Evolutionary conservation across 2,113 vertebrate species (phyloP).

Genomic region (Amblyopsis rosae): DNA sequence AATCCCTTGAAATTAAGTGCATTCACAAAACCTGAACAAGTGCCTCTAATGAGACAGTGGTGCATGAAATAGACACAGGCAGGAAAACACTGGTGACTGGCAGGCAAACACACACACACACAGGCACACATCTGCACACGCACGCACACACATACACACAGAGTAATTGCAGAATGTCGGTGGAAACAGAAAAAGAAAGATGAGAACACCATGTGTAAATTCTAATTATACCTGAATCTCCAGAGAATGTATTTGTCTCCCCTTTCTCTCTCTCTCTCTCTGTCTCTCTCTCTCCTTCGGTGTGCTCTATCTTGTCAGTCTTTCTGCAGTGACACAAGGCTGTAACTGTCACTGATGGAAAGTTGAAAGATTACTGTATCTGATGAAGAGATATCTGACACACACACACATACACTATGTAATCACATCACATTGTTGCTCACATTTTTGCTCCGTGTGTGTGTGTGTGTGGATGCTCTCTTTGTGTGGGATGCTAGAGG

Average conservation of each 20-base stretch:
- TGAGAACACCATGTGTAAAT: not conserved
- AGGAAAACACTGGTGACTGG: too few species aligned
- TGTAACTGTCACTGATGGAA: not conserved
- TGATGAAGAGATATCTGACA: not conserved
- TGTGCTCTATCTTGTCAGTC: not conserved
- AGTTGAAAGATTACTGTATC: not conserved
- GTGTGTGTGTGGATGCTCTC: too few species aligned
- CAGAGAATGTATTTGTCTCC: not conserved
- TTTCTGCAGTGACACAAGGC: not conserved
- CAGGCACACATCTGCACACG: not conserved
- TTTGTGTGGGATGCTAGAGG: too few species aligned
- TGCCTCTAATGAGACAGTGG: not conserved
- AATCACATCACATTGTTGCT: too few species aligned
- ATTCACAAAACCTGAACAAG: not conserved
- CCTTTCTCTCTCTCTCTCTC: not conserved
- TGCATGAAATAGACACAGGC: not conserved
- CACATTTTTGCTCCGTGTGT: too few species aligned
- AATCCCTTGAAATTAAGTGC: not conserved
- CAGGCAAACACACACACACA: not conserved
- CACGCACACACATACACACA: not conserved
- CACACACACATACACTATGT: not conserved
- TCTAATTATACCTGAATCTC: slow-evolving; percentile 3
- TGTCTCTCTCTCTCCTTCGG: not conserved
- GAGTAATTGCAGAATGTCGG: not conserved
- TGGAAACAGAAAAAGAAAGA: not conserved